Base-by-base conservation (phyloP, 2,888 invertebrate species). In the Parnassius orleans region DNA sequence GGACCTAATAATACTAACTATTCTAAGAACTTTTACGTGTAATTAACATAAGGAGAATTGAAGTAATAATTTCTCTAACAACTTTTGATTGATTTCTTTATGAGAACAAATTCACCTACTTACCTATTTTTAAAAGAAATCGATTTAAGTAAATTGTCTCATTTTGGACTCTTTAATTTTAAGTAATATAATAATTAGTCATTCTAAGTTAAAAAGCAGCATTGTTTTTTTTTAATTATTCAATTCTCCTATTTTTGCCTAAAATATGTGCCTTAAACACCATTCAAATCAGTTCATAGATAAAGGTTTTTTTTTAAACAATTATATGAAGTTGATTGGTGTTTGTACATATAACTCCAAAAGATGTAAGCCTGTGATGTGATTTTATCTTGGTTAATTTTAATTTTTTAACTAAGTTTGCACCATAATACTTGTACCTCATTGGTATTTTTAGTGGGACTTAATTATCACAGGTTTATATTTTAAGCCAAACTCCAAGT, bases 401-500 rank as follows among this genome's bases (percentile, higher is more conserved):
- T 7, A 33, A 7, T 33, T 33, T 33, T 7, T 33, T 33, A 33
- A 33, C 33, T 33, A 33, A 33, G 33, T 33, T 33, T 33, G 33
- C 33, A 33, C 3, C 33, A 33, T 5, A 33, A 33, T 33, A 33
- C 33, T 33, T 1, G 5, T 33, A 7, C 7, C 7, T 33, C 7
- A 7, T 33, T 33, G 33, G 5, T 33, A 5, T 33, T 33, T 33
- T 33, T 33, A 33, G 5, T 33, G 33, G 33, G 33, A 7, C 3
- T 7, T 33, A 33, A 7, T 33, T n/a, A 14, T 48, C 53, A 50
- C 53, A 62, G 53, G 55, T 62, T 57, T 62, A 53, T 53, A 14
- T 43, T 54, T 44, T 44, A 47, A 57, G 61, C 61, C 57, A 57
- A 62, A 50, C 33, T 61, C n/a, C 48, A 48, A 48, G 10, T 43